Conservation (phyloP, 2,797 vertebrate genomes). For the Acrossocheilus fasciatus region DNA sequence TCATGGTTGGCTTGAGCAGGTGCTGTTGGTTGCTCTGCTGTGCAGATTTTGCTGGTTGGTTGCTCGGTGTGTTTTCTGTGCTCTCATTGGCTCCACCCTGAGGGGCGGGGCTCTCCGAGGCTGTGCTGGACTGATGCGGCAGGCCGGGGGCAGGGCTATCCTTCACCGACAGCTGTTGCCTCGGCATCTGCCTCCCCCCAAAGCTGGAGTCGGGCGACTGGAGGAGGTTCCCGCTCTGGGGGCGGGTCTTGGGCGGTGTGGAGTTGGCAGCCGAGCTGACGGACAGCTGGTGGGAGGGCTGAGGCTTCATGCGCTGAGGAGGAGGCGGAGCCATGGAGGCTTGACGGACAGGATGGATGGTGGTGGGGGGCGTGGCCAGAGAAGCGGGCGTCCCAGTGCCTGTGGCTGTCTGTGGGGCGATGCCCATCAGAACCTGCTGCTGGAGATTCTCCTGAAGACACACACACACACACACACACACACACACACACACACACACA, state of each 20-base stretch:
- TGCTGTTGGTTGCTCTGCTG: slow-evolving; percentile 75
- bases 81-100: slow-evolving; percentile 73
- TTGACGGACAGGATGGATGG: slow-evolving; percentile 78
- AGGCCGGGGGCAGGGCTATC: slow-evolving; percentile 83
- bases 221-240: slow-evolving; percentile 91
- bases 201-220: slow-evolving; percentile 88
- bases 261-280: slow-evolving; percentile 83
- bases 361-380: slow-evolving; percentile 87
- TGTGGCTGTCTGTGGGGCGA: slow-evolving; percentile 75
- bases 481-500: neutral
- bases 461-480: neutral
- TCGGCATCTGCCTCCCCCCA: slow-evolving; percentile 73
- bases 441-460: slow-evolving; percentile 79
- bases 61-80: slow-evolving; percentile 72
- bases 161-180: slow-evolving; percentile 75
- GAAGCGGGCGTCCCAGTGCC: slow-evolving; percentile 82
- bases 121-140: slow-evolving; percentile 81
- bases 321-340: slow-evolving; percentile 76
- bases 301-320: slow-evolving; percentile 82
- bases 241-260: slow-evolving; percentile 83
- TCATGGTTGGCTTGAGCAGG: slow-evolving; percentile 86
- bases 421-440: slow-evolving; percentile 87
- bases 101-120: slow-evolving; percentile 75
- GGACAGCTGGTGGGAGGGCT: slow-evolving; percentile 85
- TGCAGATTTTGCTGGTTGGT: slow-evolving; percentile 66